Conservation (phyloP, 2,888 invertebrate species). For the Timema podura region DNA sequence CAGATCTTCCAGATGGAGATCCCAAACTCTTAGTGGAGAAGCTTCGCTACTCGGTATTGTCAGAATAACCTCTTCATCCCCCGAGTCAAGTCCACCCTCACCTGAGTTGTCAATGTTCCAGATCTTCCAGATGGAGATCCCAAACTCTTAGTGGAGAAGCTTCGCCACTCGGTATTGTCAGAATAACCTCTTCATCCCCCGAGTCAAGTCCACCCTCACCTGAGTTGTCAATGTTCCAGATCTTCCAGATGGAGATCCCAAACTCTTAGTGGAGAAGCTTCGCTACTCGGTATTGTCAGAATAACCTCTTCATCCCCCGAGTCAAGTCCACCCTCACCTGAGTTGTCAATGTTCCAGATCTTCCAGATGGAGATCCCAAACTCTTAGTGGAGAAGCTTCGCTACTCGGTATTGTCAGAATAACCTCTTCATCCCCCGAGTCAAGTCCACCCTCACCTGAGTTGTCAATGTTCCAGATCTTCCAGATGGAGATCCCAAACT, state of each 20-base stretch:
- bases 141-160: constrained; percentile 61
- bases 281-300: constrained; percentile 61
- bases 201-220: constrained; percentile 57
- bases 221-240: constrained; percentile 35
- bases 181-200: constrained; percentile 65
- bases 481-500: constrained; percentile 63
- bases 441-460: too few relatives aligned
- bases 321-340: constrained; percentile 54
- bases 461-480: constrained; percentile 49
- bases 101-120: too few relatives aligned
- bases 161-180: constrained; percentile 61
- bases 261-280: constrained; percentile 61
- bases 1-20: constrained; percentile 64
- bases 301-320: constrained; percentile 66
- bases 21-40: too few relatives aligned
- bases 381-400: constrained; percentile 56
- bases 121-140: constrained; percentile 64
- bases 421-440: too few relatives aligned
- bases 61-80: too few relatives aligned
- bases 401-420: too few relatives aligned
- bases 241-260: constrained; percentile 48
- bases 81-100: too few relatives aligned
- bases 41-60: too few relatives aligned
- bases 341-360: too few relatives aligned
- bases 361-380: constrained; percentile 16